These are phyloP conservation scores for Ophion slaviceki DNA, from an alignment of 2,888 invertebrate genomes.

Conservation along the genomic window DNA sequence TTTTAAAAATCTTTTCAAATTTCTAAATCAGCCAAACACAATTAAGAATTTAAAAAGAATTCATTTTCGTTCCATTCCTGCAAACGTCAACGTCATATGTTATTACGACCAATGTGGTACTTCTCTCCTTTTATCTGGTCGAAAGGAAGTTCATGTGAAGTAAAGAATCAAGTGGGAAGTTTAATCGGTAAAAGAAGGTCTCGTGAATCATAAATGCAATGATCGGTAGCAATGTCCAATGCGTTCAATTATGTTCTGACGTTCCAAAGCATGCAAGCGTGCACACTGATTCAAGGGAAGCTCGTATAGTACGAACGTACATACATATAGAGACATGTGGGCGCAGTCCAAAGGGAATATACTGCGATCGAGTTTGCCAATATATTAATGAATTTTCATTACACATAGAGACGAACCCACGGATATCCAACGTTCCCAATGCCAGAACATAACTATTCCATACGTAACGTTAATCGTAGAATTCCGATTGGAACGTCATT, in stretches of 20 bases:
- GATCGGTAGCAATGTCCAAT: not conserved
- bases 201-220: not conserved
- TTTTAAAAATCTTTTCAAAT: no score
- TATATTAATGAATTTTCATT: conserved; percentile 28
- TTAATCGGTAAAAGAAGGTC: not conserved
- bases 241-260: not conserved
- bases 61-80: no score
- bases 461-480: conserved; percentile 35
- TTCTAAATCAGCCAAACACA: no score
- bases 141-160: not conserved
- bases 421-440: not conserved
- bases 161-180: not conserved
- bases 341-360: conserved; percentile 27
- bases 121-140: no score
- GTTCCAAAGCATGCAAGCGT: not conserved
- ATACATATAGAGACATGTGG: not conserved
- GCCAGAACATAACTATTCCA: conserved; percentile 12
- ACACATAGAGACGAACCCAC: not conserved
- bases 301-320: not conserved
- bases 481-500: conserved; percentile 50
- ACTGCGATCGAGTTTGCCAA: conserved; percentile 9
- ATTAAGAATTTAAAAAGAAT: no score
- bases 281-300: not conserved
- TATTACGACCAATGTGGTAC: no score
- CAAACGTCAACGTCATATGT: no score